Conservation (phyloP, 2,797 vertebrate species). For the Phataginus tetradactyla region DNA sequence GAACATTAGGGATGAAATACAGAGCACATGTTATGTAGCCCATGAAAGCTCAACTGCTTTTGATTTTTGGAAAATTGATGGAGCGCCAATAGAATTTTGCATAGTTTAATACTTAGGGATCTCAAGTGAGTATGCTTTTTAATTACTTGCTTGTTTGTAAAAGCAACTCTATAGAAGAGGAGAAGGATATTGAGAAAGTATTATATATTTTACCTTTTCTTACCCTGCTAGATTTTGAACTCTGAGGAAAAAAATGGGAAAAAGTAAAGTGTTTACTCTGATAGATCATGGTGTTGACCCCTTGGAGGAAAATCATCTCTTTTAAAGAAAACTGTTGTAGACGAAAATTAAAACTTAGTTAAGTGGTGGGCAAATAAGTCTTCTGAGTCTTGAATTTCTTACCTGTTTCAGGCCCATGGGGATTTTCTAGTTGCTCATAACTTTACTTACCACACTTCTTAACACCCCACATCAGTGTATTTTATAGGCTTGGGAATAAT, state of each 20-base stretch:
- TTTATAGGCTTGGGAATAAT: background rate
- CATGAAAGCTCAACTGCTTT: background rate
- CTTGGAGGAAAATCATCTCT: background rate
- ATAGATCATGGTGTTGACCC: background rate
- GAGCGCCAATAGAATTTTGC: background rate
- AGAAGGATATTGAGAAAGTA: background rate
- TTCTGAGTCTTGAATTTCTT: slow-evolving; percentile 8
- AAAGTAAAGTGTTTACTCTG: background rate
- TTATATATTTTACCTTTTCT: background rate
- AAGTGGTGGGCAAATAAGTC: background rate
- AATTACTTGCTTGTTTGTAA: background rate
- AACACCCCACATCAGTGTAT: background rate
- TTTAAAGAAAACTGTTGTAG: background rate
- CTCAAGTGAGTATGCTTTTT: background rate
- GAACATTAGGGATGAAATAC: background rate
- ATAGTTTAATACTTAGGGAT: background rate
- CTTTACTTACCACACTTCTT: background rate
- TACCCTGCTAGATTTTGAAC: background rate
- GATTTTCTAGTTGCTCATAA: background rate
- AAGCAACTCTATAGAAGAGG: background rate
- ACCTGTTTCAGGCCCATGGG: background rate
- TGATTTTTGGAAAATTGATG: background rate
- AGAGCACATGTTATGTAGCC: background rate
- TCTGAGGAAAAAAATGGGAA: background rate
- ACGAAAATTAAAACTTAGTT: background rate